Evolutionary conservation across 2,797 vertebrate genomes (phyloP), one percentile per base, ranked within the genome.

Genomic region (Pseudopleuronectes americanus): DNA sequence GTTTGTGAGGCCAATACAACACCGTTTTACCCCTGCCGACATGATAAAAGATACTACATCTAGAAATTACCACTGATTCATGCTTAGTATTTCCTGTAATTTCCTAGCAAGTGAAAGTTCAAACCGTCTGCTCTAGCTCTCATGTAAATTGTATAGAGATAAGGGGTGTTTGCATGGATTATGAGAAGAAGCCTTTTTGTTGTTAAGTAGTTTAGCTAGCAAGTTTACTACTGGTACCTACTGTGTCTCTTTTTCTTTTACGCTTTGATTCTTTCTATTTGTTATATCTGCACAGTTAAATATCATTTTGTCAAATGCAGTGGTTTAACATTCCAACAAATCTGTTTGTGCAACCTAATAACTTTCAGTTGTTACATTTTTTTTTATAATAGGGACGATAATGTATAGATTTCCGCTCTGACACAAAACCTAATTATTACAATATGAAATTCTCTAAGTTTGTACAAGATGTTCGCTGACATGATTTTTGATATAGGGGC

Each of bases 381-480:
- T 43, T 33, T 16, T 16, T 19, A 45, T 19, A 45, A 45, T 23
- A 24, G 71, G 33, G 54, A 58, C 13, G 1, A 62, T 31, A 53
- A 77, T 66, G 38, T 56, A 53, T 13, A 49, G 12, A 75, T 69
- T 60, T 66, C 4, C 63, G 17, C 49, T 68, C 28, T 21, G 47
- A 53, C 51, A 55, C 0, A 31, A 23, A 57, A 19, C 53, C 10
- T 22, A 56, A 75, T 72, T 54, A 41, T 38, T 78, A 33, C 55
- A 81, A 66, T 45, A 64, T 74, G 41, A 22, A 51, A 68, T 41
- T 68, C 12, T 38, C 21, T 53, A 53, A 74, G 55, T 54, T 80
- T 83, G 58, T 71, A 68, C 66, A 79, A 75, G 61, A 84, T 80
- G 64, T 76, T 66, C 47, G 57, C 55, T 76, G 6, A 47, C 53